Conservation (phyloP, 2,113 vertebrate genomes). For the Zosterops pallidus region DNA sequence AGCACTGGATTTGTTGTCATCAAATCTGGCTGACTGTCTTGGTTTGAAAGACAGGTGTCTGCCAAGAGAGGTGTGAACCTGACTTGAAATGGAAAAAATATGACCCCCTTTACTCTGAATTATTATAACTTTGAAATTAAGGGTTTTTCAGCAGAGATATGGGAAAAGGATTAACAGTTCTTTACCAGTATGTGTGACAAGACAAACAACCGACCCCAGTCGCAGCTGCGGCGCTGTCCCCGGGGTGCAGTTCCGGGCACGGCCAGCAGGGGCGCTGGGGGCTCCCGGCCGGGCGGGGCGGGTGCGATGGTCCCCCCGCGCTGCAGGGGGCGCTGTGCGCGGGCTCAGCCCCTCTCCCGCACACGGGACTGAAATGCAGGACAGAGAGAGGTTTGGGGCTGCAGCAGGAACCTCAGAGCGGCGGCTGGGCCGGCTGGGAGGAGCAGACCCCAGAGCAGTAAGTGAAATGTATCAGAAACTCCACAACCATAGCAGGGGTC, state of each 20-base stretch:
- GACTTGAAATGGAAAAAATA: background rate
- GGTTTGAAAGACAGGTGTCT: background rate
- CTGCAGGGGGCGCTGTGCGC: background rate
- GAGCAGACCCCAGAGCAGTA: too few species aligned
- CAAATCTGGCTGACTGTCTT: background rate
- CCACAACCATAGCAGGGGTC: background rate
- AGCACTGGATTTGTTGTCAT: background rate
- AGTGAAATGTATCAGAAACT: too few species aligned
- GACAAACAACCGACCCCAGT: too few species aligned
- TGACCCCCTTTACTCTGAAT: background rate
- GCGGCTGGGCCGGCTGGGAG: too few species aligned
- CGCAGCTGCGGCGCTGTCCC: too few species aligned
- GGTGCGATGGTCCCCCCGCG: background rate
- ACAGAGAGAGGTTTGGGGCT: too few species aligned
- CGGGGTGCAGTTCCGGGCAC: background rate
- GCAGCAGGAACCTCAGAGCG: too few species aligned
- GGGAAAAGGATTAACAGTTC: background rate
- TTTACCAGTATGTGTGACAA: rapidly evolving
- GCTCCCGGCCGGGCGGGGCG: background rate
- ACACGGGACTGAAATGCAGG: too few species aligned
- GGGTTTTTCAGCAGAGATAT: background rate
- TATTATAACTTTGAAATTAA: background rate
- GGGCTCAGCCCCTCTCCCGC: background rate
- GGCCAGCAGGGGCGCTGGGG: background rate
- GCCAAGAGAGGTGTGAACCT: background rate